These are phyloP conservation scores for Oreochromis niloticus DNA, from an alignment of 2,113 vertebrate genomes.

Conservation along the genomic window DNA sequence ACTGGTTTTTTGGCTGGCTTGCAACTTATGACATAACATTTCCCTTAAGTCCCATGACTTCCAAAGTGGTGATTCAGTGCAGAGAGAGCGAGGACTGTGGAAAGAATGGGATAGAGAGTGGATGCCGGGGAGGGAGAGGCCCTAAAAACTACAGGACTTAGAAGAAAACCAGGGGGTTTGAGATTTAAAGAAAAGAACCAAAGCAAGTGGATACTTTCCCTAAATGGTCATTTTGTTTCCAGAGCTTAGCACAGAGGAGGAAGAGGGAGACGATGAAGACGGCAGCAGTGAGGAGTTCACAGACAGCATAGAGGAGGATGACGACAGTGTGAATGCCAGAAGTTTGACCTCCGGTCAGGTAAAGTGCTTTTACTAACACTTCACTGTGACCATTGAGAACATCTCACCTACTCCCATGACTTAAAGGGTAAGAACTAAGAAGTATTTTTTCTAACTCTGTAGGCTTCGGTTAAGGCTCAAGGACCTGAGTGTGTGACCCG, in stretches of 20 bases:
- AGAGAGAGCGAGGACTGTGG: neutral
- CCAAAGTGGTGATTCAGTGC: slow-evolving; percentile 18
- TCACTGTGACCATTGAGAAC: neutral
- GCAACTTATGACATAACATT: slow-evolving; percentile 56
- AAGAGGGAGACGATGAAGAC: slow-evolving; percentile 55
- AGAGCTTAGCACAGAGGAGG: slow-evolving; percentile 75
- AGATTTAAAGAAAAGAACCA: neutral
- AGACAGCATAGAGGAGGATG: slow-evolving; percentile 79
- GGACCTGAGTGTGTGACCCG: neutral
- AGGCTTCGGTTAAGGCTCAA: slow-evolving; percentile 17
- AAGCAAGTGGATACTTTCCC: neutral
- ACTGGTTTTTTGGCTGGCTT: slow-evolving; percentile 28
- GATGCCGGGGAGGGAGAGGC: neutral
- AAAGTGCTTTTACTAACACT: neutral
- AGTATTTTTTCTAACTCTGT: neutral
- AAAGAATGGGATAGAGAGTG: neutral
- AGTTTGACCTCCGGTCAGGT: slow-evolving; percentile 66
- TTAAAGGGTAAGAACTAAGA: neutral
- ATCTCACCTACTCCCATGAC: neutral
- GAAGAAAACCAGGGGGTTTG: neutral
- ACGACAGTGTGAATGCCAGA: slow-evolving; percentile 52
- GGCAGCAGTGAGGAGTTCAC: slow-evolving; percentile 76
- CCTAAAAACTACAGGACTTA: neutral
- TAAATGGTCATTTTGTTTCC: slow-evolving; percentile 41
- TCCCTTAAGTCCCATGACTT: slow-evolving; percentile 50